phyloP scores from a whole-genome alignment of 2,888 invertebrate genomes.

The Cynaeus angustus region DNA sequence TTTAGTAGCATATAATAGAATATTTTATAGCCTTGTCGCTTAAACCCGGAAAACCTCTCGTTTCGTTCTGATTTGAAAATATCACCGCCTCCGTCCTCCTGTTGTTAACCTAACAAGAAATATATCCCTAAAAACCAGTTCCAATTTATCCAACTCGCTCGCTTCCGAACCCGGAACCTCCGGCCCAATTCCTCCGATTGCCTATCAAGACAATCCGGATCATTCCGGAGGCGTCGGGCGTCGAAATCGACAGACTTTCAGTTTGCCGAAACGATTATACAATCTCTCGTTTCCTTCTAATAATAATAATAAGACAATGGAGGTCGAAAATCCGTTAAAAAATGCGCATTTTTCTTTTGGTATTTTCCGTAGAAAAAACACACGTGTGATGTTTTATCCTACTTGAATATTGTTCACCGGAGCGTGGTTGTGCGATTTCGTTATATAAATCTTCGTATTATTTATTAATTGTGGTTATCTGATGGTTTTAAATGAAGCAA shows the following conservation, averaged over 20 bases:
- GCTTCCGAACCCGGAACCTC: too few species aligned
- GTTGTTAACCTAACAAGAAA: too few species aligned
- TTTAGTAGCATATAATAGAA: too few species aligned
- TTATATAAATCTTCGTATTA: slow-evolving; percentile 34
- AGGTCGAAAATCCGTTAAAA: slow-evolving; percentile 17
- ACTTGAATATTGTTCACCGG: slow-evolving; percentile 32
- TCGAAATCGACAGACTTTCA: slow-evolving; percentile 10
- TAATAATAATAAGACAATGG: slow-evolving; percentile 2
- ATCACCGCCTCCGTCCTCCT: too few species aligned
- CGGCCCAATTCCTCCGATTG: too few species aligned
- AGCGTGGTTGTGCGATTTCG: slow-evolving; percentile 28
- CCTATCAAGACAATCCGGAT: too few species aligned
- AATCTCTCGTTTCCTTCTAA: slow-evolving; percentile 10
- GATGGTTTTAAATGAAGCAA: slow-evolving; percentile 39
- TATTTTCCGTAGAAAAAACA: slow-evolving; percentile 9
- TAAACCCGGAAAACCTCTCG: too few species aligned
- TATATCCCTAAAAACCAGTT: too few species aligned
- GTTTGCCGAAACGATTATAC: slow-evolving; percentile 11
- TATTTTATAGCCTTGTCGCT: too few species aligned
- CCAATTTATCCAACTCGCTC: too few species aligned
- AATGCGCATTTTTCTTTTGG: background rate
- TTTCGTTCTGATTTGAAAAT: too few species aligned
- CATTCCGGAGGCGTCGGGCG: too few species aligned
- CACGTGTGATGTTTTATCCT: slow-evolving; percentile 15
- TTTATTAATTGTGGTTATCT: slow-evolving; percentile 40